phyloP scores from a whole-genome alignment of 35 echinoderm and acorn worm species.

The Heliocidaris tuberculata region DNA sequence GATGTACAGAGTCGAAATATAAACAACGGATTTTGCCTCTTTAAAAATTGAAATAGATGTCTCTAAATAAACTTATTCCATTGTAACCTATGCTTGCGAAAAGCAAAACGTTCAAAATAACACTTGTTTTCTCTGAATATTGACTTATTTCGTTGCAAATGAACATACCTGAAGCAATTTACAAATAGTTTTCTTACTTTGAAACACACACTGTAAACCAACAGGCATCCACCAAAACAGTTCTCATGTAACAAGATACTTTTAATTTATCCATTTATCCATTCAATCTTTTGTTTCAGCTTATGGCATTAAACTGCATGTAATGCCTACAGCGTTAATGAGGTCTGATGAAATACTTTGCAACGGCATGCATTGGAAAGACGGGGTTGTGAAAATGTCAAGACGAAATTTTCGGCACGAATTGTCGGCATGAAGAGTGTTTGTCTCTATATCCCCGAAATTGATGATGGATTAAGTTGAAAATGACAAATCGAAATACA shows the following conservation, averaged over 20 bases:
- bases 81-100: neutral
- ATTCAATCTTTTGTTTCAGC: too few species aligned
- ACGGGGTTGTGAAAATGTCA: neutral
- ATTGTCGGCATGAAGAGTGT: neutral
- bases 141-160: neutral
- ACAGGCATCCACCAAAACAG: too few species aligned
- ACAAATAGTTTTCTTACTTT: too few species aligned
- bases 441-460: neutral
- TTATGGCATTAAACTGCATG: neutral
- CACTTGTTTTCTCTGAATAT: neutral
- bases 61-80: neutral
- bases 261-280: too few species aligned
- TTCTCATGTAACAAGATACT: too few species aligned
- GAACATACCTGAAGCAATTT: too few species aligned
- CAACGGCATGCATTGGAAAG: neutral
- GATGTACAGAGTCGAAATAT: neutral
- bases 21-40: too few species aligned
- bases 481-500: neutral
- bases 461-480: neutral
- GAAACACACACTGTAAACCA: too few species aligned
- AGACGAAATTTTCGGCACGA: neutral
- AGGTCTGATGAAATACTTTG: neutral
- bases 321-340: neutral
- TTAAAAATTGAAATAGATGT: too few species aligned
- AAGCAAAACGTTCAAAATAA: neutral